Conservation (phyloP, 30 jellyfish, hydroid and myxozoan species). For the Rhopilema esculentum region DNA sequence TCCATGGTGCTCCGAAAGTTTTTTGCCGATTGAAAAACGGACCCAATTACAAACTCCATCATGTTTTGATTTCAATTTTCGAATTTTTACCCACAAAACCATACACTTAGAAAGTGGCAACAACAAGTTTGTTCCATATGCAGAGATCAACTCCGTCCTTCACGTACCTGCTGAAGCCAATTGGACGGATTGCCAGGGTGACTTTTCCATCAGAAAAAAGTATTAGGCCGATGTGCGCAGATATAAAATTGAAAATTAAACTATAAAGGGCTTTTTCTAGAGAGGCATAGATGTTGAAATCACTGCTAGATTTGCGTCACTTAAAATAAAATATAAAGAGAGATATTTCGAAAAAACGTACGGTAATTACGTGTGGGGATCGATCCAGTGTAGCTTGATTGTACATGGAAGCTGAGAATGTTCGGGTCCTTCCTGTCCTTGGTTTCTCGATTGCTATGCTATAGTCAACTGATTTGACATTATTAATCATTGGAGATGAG, state of each 20-base stretch:
- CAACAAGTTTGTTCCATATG: neutral
- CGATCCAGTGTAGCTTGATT: slow-evolving; percentile 12
- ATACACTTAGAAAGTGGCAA: too few species aligned
- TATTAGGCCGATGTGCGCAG: neutral
- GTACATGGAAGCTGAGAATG: slow-evolving; percentile 85
- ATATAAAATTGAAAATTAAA: neutral
- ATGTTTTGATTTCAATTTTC: too few species aligned
- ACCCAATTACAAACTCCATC: too few species aligned
- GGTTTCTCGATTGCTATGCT: slow-evolving; percentile 44
- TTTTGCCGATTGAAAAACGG: too few species aligned
- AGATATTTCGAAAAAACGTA: neutral
- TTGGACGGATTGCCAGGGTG: neutral
- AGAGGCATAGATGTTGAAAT: neutral
- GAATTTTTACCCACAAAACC: too few species aligned
- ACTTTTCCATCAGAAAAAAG: neutral
- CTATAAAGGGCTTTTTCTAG: neutral
- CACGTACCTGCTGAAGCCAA: neutral
- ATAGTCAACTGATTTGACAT: slow-evolving; percentile 1
- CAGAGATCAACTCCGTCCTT: neutral
- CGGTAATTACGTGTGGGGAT: slow-evolving; percentile 32
- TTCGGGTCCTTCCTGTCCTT: slow-evolving; percentile 66
- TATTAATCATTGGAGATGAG: slow-evolving; percentile 82
- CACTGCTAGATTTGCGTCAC: neutral
- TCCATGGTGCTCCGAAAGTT: too few species aligned
- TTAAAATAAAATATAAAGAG: neutral